phyloP scores from a whole-genome alignment of 2,113 vertebrate species.

The Saguinus imperator region DNA sequence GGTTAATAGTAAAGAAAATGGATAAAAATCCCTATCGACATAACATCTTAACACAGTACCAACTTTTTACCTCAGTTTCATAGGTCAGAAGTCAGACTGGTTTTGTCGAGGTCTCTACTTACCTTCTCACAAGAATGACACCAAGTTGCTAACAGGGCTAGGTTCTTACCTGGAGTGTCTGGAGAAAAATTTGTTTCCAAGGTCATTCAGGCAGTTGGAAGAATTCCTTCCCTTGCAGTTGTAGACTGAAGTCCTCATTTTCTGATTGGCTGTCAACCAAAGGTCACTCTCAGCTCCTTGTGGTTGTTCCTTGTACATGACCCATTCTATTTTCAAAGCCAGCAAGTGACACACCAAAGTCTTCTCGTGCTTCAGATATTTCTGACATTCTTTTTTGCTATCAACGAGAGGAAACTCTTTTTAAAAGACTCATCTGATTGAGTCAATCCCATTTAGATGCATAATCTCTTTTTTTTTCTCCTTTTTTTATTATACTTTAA shows the following conservation, averaged over 20 bases:
- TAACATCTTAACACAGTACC: neutral
- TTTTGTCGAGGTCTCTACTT: neutral
- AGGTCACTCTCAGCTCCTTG: neutral
- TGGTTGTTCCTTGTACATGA: neutral
- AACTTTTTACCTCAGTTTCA: neutral
- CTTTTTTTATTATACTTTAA: no score
- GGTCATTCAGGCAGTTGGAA: neutral
- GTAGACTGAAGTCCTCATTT: neutral
- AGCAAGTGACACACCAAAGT: neutral
- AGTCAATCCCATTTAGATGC: neutral
- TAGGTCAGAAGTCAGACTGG: neutral
- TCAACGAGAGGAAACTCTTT: neutral
- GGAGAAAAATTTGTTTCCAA: neutral
- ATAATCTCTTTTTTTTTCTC: neutral
- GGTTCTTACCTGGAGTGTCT: neutral
- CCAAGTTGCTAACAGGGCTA: neutral
- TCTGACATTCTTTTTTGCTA: neutral
- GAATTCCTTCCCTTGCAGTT: neutral
- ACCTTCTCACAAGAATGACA: neutral
- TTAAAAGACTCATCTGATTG: neutral
- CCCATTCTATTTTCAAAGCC: neutral
- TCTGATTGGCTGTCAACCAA: neutral
- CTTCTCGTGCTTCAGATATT: neutral
- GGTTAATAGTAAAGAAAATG: neutral
- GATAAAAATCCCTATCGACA: neutral